Evolutionary conservation across 2,113 vertebrate species (phyloP).

Genomic region (Pogonocichla stellata): DNA sequence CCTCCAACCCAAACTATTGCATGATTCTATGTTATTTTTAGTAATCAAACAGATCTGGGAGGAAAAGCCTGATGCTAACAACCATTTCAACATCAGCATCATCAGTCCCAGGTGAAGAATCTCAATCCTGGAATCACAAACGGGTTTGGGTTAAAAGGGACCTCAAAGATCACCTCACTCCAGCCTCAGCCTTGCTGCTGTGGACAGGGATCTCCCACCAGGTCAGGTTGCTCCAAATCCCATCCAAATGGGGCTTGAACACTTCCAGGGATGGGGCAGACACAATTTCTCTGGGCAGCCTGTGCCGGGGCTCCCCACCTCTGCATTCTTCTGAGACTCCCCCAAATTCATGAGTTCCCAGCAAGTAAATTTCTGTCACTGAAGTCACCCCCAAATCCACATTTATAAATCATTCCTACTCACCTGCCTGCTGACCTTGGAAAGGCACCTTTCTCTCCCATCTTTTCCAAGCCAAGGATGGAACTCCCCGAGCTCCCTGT

Average conservation of each 20-base stretch:
- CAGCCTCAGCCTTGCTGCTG: background rate
- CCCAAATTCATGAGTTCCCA: rapidly evolving
- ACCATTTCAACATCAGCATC: background rate
- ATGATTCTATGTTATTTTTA: background rate
- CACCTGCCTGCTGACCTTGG: background rate
- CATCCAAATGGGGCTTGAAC: background rate
- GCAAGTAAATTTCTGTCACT: background rate
- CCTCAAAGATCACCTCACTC: background rate
- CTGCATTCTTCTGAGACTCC: background rate
- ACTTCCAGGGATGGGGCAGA: background rate
- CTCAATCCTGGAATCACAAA: background rate
- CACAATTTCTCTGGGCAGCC: background rate
- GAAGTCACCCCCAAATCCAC: background rate
- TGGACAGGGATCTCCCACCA: background rate
- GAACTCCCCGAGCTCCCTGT: background rate
- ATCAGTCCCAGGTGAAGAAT: background rate
- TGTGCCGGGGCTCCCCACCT: background rate
- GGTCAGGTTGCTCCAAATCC: background rate
- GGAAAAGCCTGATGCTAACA: background rate
- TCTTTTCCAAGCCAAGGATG: background rate
- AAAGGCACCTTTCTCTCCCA: background rate
- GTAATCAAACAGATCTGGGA: background rate
- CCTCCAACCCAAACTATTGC: background rate
- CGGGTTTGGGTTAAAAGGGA: background rate
- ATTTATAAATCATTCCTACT: background rate